Conservation (phyloP, 2,888 invertebrate species). For the Notocelia uddmanniana region DNA sequence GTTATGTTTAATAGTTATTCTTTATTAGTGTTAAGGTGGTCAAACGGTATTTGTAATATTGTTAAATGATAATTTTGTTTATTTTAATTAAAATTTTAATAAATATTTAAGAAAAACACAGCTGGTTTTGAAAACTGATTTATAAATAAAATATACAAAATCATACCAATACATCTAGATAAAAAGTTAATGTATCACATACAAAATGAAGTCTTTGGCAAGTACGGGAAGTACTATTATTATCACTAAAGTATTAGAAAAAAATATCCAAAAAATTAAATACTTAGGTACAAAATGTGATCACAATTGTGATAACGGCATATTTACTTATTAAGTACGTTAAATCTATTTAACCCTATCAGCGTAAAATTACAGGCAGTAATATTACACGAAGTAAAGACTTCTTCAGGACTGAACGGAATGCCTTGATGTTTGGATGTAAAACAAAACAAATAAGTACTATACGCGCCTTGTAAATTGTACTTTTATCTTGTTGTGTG, state of each 20-base stretch:
- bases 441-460: too few relatives aligned
- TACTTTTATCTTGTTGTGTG: not conserved
- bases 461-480: too few relatives aligned
- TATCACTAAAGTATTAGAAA: constrained; percentile 57
- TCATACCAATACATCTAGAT: constrained; percentile 64
- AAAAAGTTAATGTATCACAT: constrained; percentile 83
- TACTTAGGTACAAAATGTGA: constrained; percentile 35
- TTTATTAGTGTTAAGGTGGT: constrained; percentile 3
- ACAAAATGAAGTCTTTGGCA: constrained; percentile 83
- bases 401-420: not conserved
- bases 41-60: not conserved
- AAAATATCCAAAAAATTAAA: constrained; percentile 55
- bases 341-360: constrained; percentile 47
- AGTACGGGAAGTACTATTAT: constrained; percentile 72
- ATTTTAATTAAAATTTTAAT: constrained; percentile 27
- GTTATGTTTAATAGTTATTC: not conserved
- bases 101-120: constrained; percentile 41
- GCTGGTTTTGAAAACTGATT: constrained; percentile 47
- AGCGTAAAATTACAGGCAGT: constrained; percentile 55
- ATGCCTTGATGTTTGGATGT: not conserved
- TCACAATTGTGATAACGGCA: constrained; percentile 29
- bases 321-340: constrained; percentile 41
- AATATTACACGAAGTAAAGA: not conserved
- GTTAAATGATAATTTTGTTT: constrained; percentile 6
- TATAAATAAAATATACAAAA: constrained; percentile 45